A percentile compares a stretch with the other conserved stretches of the same genome.
phyloP scores from a whole-genome alignment of 2,113 vertebrate genomes.

The Nesoenas mayeri region DNA sequence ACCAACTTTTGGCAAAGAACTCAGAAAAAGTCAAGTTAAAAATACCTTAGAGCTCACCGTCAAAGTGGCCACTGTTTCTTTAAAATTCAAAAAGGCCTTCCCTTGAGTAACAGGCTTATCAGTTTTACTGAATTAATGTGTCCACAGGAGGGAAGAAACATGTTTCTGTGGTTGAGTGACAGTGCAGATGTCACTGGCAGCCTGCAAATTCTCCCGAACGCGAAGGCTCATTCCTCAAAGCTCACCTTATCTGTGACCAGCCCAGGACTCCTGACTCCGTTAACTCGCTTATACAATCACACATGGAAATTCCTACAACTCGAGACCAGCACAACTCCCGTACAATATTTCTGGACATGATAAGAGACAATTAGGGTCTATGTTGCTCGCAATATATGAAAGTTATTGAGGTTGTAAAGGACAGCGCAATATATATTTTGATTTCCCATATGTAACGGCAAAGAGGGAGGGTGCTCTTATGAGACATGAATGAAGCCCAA shows the following conservation, averaged over 20 bases:
- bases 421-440: background rate
- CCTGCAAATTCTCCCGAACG: background rate
- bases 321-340: background rate
- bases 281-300: background rate
- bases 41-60: constrained; percentile 5
- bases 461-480: background rate
- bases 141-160: constrained; percentile 55
- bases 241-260: background rate
- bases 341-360: background rate
- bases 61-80: constrained; percentile 57
- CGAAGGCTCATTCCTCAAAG: background rate
- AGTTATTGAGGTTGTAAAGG: background rate
- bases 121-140: constrained; percentile 68
- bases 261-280: background rate
- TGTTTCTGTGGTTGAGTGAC: constrained; percentile 64
- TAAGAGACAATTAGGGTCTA: background rate
- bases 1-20: background rate
- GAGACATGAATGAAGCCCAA: background rate
- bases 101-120: constrained; percentile 60
- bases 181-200: constrained; percentile 40
- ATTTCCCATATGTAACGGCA: background rate
- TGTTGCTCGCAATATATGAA: background rate
- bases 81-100: constrained; percentile 60
- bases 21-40: background rate
- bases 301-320: background rate